These are phyloP conservation scores for Eupithecia subfuscata DNA, from an alignment of 2,888 invertebrate genomes.

Conservation along the genomic window DNA sequence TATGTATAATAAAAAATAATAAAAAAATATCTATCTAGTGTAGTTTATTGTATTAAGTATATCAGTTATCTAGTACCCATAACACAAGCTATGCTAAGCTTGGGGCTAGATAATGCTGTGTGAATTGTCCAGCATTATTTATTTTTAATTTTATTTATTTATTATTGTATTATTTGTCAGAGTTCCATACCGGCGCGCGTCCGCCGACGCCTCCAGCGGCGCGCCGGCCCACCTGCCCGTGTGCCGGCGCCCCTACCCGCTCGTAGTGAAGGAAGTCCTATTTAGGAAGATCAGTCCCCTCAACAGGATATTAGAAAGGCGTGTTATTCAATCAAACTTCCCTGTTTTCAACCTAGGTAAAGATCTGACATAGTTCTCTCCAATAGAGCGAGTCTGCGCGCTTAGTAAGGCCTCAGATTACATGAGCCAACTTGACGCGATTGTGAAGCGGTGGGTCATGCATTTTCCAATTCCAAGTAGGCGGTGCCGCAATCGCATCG, in stretches of 20 bases:
- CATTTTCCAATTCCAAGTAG: too few species aligned
- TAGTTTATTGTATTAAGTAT: too few species aligned
- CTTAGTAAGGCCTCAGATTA: not conserved
- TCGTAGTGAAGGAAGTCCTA: slow-evolving; percentile 71
- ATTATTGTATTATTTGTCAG: slow-evolving; percentile 25
- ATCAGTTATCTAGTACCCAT: too few species aligned
- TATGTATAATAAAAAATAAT: too few species aligned
- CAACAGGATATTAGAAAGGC: slow-evolving; percentile 1
- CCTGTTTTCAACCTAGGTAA: not conserved
- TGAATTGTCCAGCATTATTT: too few species aligned
- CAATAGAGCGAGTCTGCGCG: not conserved
- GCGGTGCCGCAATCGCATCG: too few species aligned
- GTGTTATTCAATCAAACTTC: not conserved
- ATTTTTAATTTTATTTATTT: too few species aligned
- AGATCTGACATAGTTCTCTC: not conserved
- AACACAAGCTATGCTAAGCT: too few species aligned
- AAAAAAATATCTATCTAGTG: too few species aligned
- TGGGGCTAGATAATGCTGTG: too few species aligned
- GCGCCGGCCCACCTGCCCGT: slow-evolving; percentile 42
- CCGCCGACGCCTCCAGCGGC: slow-evolving; percentile 46
- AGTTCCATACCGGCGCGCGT: slow-evolving; percentile 56
- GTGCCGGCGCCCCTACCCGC: slow-evolving; percentile 75
- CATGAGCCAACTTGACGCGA: too few species aligned
- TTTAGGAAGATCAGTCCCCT: slow-evolving; percentile 48
- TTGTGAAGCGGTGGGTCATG: too few species aligned